Evolutionary conservation across 2,113 vertebrate species (phyloP).

Genomic region (Psittacara wagleri): DNA sequence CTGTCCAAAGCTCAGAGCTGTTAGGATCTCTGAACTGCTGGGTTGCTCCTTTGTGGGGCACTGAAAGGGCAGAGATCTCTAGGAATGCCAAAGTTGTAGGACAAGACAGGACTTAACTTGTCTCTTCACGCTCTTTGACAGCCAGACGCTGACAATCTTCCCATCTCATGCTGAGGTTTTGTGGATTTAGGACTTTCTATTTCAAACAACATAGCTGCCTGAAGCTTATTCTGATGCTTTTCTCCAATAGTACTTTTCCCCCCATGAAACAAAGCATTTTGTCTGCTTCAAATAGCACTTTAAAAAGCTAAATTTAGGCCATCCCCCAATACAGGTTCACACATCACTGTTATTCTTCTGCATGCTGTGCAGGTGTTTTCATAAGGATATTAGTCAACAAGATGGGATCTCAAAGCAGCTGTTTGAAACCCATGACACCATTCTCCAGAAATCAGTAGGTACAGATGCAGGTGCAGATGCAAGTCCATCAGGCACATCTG

Average conservation of each 20-base stretch:
- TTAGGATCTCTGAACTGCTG: background rate
- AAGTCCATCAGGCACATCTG: background rate
- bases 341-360: background rate
- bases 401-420: background rate
- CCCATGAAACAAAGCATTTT: background rate
- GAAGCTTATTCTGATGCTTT: background rate
- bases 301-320: background rate
- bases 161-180: background rate
- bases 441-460: background rate
- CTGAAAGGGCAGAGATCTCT: background rate
- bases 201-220: background rate
- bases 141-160: background rate
- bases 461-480: constrained; percentile 50
- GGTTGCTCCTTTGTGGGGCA: background rate
- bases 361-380: background rate
- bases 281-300: background rate
- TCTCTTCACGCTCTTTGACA: background rate
- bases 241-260: background rate
- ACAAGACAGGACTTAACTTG: accelerated
- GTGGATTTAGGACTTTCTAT: background rate
- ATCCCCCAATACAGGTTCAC: background rate
- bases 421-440: background rate
- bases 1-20: background rate
- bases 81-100: too few relatives aligned
- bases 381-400: background rate